Evolutionary conservation across 2,113 vertebrate species (phyloP).

Genomic region (Oncorhynchus nerka): DNA sequence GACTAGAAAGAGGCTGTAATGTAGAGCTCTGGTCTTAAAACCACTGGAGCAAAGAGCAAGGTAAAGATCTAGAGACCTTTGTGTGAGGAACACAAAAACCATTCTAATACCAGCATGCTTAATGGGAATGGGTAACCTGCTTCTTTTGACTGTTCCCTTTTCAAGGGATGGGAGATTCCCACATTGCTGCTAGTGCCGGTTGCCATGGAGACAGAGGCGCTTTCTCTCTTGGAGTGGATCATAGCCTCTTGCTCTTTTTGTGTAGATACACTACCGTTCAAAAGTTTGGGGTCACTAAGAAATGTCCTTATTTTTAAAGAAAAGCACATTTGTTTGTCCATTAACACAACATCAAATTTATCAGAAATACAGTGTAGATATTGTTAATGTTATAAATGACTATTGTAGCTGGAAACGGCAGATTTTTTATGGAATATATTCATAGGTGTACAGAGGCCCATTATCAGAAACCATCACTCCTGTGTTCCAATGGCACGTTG

Average conservation of each 20-base stretch:
- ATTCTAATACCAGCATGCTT: neutral
- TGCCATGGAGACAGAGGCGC: slow-evolving; percentile 66
- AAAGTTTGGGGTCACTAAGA: no score
- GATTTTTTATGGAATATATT: no score
- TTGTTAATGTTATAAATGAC: no score
- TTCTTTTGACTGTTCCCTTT: neutral
- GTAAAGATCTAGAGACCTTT: neutral
- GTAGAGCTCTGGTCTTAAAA: neutral
- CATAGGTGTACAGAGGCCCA: no score
- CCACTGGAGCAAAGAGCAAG: neutral
- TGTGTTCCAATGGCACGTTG: no score
- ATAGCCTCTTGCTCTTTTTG: slow-evolving; percentile 39
- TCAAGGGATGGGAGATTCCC: neutral
- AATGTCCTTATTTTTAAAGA: no score
- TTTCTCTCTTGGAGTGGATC: slow-evolving; percentile 44
- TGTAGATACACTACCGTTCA: neutral
- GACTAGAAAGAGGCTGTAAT: neutral
- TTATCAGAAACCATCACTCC: no score
- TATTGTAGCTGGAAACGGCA: no score
- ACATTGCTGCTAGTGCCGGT: slow-evolving; percentile 48
- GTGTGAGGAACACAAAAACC: neutral
- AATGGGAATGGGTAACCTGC: neutral
- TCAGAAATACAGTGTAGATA: no score
- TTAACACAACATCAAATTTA: no score
- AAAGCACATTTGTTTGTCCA: no score